phyloP scores from a whole-genome alignment of 2,113 vertebrate genomes.

The Sclerurus mexicanus region DNA sequence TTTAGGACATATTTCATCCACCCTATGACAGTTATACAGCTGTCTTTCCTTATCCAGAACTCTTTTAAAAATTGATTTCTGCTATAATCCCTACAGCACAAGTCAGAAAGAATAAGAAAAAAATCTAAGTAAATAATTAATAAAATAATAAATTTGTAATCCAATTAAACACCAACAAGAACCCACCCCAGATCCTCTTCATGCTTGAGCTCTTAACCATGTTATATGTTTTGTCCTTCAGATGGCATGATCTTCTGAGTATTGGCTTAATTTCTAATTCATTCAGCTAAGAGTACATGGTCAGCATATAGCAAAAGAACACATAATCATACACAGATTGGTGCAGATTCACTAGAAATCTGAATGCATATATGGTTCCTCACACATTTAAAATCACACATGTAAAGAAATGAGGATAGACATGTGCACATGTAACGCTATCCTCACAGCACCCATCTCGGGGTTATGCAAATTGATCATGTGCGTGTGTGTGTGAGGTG shows the following conservation, averaged over 20 bases:
- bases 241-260: neutral
- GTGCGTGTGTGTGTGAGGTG: neutral
- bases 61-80: conserved; percentile 18
- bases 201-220: neutral
- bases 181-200: neutral
- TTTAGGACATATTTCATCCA: neutral
- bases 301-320: neutral
- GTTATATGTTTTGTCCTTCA: conserved; percentile 38
- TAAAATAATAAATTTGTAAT: conserved; percentile 30
- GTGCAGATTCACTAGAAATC: neutral
- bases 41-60: neutral
- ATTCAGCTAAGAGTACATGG: neutral
- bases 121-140: neutral
- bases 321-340: neutral
- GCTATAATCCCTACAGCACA: neutral
- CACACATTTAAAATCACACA: neutral
- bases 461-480: neutral
- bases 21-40: neutral
- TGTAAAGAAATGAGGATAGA: conserved; percentile 2
- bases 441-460: neutral
- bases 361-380: neutral
- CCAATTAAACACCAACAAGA: neutral
- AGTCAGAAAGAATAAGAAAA: conserved; percentile 13
- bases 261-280: neutral
- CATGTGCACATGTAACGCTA: neutral